Conservation (phyloP, 2,797 vertebrate species). For the Oreochromis mossambicus region DNA sequence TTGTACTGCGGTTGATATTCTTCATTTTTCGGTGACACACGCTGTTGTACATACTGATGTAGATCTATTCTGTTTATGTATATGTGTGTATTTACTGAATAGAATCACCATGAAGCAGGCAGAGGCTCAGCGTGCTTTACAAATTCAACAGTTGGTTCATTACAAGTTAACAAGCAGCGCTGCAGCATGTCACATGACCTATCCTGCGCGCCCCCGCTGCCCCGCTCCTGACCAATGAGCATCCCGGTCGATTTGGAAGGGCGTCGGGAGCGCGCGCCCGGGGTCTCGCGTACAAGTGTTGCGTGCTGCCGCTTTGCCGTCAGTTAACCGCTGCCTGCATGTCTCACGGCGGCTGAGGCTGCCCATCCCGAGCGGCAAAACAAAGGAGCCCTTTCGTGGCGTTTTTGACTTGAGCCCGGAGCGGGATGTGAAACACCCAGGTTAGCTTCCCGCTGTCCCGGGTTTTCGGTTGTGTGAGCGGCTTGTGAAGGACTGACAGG, state of each 20-base stretch:
- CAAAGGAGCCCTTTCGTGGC: background rate
- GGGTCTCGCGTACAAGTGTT: conserved; percentile 1
- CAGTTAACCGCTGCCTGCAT: conserved; percentile 3
- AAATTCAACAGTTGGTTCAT: conserved; percentile 48
- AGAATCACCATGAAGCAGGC: background rate
- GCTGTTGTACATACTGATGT: background rate
- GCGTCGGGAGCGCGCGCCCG: conserved; percentile 43
- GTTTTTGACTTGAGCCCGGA: background rate
- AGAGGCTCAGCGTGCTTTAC: background rate
- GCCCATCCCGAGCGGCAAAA: background rate
- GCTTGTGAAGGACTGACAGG: conserved; percentile 39
- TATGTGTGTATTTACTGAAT: background rate
- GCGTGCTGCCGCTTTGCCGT: background rate
- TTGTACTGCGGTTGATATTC: background rate
- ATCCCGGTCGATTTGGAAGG: conserved; percentile 2
- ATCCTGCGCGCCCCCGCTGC: conserved; percentile 56
- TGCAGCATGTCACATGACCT: conserved; percentile 57
- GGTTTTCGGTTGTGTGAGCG: background rate
- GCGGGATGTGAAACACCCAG: background rate
- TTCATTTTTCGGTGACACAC: background rate
- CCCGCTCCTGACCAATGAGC: conserved; percentile 46
- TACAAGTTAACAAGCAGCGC: conserved; percentile 2
- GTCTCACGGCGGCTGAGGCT: background rate
- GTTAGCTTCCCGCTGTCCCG: background rate
- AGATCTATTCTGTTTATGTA: background rate